Conservation (phyloP, 2,888 invertebrate genomes). For the Teleiodes luculella region DNA sequence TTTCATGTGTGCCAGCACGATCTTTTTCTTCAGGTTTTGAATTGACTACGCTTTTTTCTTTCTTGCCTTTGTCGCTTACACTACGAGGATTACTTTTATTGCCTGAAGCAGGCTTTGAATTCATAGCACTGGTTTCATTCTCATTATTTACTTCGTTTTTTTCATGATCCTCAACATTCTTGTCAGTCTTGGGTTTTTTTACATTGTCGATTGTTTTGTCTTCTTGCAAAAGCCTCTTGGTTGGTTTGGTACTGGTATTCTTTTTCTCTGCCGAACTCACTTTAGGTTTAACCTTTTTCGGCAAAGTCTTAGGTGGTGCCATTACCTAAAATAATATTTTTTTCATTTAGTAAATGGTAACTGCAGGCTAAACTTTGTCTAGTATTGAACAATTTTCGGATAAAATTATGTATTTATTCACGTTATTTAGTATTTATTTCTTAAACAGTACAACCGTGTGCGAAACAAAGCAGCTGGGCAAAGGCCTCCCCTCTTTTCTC, state of each 20-base stretch:
- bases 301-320: not conserved
- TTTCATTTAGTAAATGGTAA: too few species aligned
- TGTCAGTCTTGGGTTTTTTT: not conserved
- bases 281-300: not conserved
- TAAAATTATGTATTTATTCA: slow-evolving; percentile 24
- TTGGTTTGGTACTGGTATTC: not conserved
- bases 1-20: not conserved
- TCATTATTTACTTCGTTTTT: not conserved
- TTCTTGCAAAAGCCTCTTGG: not conserved
- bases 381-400: slow-evolving; percentile 21
- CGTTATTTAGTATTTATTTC: too few species aligned
- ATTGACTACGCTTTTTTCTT: not conserved
- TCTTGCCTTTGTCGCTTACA: not conserved
- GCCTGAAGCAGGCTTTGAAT: not conserved
- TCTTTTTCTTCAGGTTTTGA: not conserved
- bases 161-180: not conserved
- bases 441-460: too few species aligned
- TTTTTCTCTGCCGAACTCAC: not conserved
- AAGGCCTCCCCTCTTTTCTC: too few species aligned
- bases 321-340: not conserved
- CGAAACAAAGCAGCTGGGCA: too few species aligned
- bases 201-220: not conserved
- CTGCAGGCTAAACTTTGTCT: slow-evolving; percentile 16
- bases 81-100: not conserved
- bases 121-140: not conserved